Evolutionary conservation across 1,140 invertebrate genomes (phyloP).

Genomic region (Drosophila elegans): DNA sequence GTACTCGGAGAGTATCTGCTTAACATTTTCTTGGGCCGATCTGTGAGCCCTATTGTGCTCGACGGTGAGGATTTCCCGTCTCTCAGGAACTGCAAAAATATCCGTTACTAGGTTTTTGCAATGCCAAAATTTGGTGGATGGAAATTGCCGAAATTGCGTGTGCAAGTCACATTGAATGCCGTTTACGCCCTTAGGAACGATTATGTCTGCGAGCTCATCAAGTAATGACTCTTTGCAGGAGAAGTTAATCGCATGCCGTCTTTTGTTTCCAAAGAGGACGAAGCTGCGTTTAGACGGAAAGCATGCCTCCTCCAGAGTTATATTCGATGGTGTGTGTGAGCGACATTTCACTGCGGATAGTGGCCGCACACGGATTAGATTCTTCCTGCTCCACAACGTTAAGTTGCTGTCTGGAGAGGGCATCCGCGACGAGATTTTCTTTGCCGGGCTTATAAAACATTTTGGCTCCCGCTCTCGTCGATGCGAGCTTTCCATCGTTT

Average conservation of each 20-base stretch:
- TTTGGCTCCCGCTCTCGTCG: not conserved
- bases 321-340: not conserved
- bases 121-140: not conserved
- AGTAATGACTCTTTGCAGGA: not conserved
- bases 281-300: no score
- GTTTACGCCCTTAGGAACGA: not conserved
- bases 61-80: not conserved
- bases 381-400: not conserved
- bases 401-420: not conserved
- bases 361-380: not conserved
- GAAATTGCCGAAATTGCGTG: not conserved
- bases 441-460: no score
- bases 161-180: not conserved
- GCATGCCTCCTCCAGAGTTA: no score
- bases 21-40: conserved; percentile 8
- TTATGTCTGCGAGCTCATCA: not conserved
- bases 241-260: not conserved
- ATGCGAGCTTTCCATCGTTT: conserved; percentile 11
- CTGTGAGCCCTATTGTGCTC: not conserved
- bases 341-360: conserved; percentile 1
- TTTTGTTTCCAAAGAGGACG: no score
- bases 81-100: not conserved
- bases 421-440: not conserved
- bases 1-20: conserved; percentile 3
- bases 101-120: not conserved